phyloP scores from a whole-genome alignment of 2,888 invertebrate genomes.

The Tachina grossa region DNA sequence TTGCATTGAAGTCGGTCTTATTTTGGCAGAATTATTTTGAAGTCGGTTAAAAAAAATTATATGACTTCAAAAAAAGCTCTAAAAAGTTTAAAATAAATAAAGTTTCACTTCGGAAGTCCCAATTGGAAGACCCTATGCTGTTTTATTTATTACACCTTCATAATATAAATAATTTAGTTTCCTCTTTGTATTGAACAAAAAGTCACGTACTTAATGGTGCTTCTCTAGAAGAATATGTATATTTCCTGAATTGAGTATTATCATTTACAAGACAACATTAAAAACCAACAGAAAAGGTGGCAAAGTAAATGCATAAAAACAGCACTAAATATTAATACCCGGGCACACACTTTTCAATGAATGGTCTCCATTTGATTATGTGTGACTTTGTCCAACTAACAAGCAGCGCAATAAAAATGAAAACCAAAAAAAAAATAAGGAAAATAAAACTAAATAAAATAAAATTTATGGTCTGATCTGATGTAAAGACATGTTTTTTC shows the following conservation, averaged over 20 bases:
- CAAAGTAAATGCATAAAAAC: slow-evolving; percentile 60
- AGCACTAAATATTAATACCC: slow-evolving; percentile 20
- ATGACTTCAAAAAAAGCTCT: too few species aligned
- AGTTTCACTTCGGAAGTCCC: too few species aligned
- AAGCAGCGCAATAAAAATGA: neutral
- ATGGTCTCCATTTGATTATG: slow-evolving; percentile 31
- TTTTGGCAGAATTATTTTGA: too few species aligned
- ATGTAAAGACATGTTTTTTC: slow-evolving; percentile 50
- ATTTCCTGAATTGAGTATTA: slow-evolving; percentile 60
- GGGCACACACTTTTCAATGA: slow-evolving; percentile 26
- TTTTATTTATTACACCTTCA: slow-evolving; percentile 21
- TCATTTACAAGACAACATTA: slow-evolving; percentile 62
- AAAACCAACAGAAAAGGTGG: slow-evolving; percentile 61
- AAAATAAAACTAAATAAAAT: slow-evolving; percentile 21
- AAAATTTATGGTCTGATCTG: slow-evolving; percentile 63
- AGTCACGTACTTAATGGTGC: slow-evolving; percentile 64
- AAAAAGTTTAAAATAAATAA: too few species aligned
- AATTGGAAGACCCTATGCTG: neutral
- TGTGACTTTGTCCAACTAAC: slow-evolving; percentile 41
- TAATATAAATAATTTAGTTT: slow-evolving; percentile 55
- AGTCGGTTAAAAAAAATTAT: too few species aligned
- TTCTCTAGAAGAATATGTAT: slow-evolving; percentile 46
- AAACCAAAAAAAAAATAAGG: neutral
- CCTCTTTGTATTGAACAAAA: slow-evolving; percentile 44
- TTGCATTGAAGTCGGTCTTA: too few species aligned